A percentile compares a stretch with the other conserved stretches of the same genome.
phyloP scores from a whole-genome alignment of 2,113 vertebrate species.

The Muntiacus reevesi region DNA sequence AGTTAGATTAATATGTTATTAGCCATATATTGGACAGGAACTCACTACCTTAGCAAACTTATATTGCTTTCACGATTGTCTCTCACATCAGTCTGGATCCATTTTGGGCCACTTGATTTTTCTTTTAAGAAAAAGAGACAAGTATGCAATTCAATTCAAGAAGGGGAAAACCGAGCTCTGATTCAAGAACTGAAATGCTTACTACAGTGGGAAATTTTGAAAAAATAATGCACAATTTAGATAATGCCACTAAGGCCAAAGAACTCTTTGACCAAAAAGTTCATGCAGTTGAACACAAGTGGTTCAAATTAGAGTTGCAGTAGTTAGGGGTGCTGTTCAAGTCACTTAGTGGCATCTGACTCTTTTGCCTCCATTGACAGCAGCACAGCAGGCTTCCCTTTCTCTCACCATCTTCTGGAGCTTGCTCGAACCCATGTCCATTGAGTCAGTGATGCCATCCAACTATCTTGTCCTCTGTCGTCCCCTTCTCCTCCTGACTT shows the following conservation, averaged over 20 bases:
- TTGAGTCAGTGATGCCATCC: not conserved
- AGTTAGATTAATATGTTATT: not conserved
- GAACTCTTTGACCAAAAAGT: not conserved
- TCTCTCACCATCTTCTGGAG: not conserved
- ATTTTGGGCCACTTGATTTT: not conserved
- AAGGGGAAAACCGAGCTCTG: not conserved
- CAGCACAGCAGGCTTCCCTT: not conserved
- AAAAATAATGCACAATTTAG: not conserved
- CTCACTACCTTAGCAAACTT: not conserved
- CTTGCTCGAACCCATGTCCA: not conserved
- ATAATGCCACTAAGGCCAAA: not conserved
- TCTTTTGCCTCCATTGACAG: not conserved
- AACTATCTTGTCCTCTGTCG: not conserved
- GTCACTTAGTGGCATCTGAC: not conserved
- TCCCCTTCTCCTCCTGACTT: not conserved
- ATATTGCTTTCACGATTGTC: not conserved
- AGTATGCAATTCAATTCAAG: not conserved
- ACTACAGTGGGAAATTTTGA: not conserved
- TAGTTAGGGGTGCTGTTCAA: not conserved
- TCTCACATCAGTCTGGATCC: not conserved
- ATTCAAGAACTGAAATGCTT: not conserved
- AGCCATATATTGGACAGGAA: not conserved
- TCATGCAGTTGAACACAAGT: not conserved
- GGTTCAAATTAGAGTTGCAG: not conserved
- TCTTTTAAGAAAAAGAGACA: not conserved